Evolutionary conservation across 2,797 vertebrate genomes (phyloP), one percentile per base, ranked within the genome.

Genomic region (Characodon lateralis): DNA sequence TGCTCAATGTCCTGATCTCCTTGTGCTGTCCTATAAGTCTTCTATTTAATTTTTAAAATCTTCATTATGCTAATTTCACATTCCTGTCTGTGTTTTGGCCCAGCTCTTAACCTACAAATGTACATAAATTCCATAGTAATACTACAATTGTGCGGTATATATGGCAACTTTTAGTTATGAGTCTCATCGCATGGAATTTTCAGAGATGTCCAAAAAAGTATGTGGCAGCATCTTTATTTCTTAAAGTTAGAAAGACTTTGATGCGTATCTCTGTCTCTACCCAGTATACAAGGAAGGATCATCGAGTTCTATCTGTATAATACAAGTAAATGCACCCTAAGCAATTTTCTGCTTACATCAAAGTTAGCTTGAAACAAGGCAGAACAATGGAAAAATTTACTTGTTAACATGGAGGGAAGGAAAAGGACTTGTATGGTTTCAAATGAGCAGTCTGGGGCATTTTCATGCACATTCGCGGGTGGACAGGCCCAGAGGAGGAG

Each of bases 391-490:
- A 90, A 90, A 95, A 93, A 89, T 92, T 86, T 84, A 93, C 89
- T 92, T 92, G 89, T 92, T 92, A 95, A 93, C 89, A 93, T 89
- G 39, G 77, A 87, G 87, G 89, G 87, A 83, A 89, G 87, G 74
- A 83, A 83, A 89, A 93, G 86, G 91, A 93, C 91, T 91, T 91
- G 91, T 89, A 94, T 90, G 90, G 94, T 94, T 91, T 94, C 91
- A 95, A 94, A 93, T 89, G 92, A 95, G 95, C 93, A 93, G 92
- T 94, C 93, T 90, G 91, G 94, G 94, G 89, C 91, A 91, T 93
- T 94, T 95, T 88, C 90, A 91, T 93, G 89, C 92, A 89, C 81
- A 85, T 59, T 72, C 61, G 78, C 77, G 83, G 85, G 69, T 39
- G 73, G 80, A 83, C 31, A 58, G 77, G 71, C 26, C 13, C 43